Evolutionary conservation across 2,888 invertebrate genomes (phyloP).

Genomic region (Sinelater perroti): DNA sequence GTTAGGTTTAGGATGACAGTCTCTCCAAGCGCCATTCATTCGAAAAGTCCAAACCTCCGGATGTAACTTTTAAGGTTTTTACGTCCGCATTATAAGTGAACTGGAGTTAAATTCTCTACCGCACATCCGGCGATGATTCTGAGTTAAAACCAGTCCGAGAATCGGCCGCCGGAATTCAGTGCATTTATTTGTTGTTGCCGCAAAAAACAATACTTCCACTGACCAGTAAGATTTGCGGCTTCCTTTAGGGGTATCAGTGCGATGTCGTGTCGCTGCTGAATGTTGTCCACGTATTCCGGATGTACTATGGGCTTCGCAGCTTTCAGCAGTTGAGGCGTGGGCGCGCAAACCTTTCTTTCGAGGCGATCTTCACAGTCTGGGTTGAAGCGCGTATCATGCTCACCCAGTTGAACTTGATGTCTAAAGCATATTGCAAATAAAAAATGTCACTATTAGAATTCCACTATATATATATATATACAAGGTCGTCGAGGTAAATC

Average conservation of each 20-base stretch:
- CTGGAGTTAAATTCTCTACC: too few relatives aligned
- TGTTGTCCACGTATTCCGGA: conserved; percentile 55
- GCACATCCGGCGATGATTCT: too few relatives aligned
- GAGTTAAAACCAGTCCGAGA: too few relatives aligned
- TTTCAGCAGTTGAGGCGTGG: conserved; percentile 57
- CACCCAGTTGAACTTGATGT: conserved; percentile 58
- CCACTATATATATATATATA: neutral
- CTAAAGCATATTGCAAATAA: too few relatives aligned
- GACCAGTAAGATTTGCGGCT: conserved; percentile 60
- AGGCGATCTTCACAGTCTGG: conserved; percentile 55
- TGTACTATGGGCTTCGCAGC: conserved; percentile 60
- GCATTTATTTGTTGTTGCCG: neutral
- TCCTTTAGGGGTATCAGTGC: conserved; percentile 61
- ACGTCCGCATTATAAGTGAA: too few relatives aligned
- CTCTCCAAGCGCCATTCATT: too few relatives aligned
- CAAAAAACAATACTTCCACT: conserved; percentile 9
- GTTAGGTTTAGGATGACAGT: too few relatives aligned
- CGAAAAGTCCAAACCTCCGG: too few relatives aligned
- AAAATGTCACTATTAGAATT: too few relatives aligned
- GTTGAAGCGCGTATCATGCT: conserved; percentile 61
- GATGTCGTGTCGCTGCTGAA: conserved; percentile 60
- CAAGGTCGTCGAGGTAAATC: neutral
- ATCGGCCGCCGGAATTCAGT: too few relatives aligned
- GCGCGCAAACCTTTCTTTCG: conserved; percentile 54
- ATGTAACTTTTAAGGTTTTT: too few relatives aligned